A percentile compares a stretch with the other conserved stretches of the same genome.
phyloP scores from a whole-genome alignment of 2,888 invertebrate genomes.

The Euspilapteryx auroguttella region DNA sequence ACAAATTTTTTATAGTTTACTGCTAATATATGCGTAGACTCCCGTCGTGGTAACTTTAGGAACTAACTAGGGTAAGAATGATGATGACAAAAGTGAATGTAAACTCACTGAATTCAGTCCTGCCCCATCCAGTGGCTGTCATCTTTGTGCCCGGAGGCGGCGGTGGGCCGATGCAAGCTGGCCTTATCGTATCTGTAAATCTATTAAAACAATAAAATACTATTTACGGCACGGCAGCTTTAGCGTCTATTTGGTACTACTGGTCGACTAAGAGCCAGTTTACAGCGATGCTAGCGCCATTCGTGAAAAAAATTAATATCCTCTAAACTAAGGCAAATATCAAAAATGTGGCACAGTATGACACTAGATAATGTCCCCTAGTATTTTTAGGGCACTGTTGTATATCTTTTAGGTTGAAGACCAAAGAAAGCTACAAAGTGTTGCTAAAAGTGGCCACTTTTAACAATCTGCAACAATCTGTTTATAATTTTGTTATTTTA shows the following conservation, averaged over 20 bases:
- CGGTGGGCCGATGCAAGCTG: conserved; percentile 7
- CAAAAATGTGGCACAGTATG: too few relatives aligned
- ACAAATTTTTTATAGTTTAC: too few relatives aligned
- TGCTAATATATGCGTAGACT: conserved; percentile 26
- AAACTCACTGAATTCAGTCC: conserved; percentile 7
- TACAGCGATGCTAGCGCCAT: too few relatives aligned
- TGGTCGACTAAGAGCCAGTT: neutral
- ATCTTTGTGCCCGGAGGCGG: conserved; percentile 4
- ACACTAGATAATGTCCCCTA: too few relatives aligned
- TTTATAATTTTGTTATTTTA: too few relatives aligned
- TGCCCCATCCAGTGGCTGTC: conserved; percentile 10
- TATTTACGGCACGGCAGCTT: neutral
- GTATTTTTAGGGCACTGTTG: too few relatives aligned
- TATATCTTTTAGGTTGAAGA: too few relatives aligned
- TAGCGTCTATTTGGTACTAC: neutral
- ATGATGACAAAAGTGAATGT: neutral
- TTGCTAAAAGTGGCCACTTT: too few relatives aligned
- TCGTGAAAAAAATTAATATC: too few relatives aligned
- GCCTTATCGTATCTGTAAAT: conserved; percentile 5
- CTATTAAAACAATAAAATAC: neutral
- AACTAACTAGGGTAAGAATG: neutral
- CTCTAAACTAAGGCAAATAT: too few relatives aligned
- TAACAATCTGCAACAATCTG: too few relatives aligned
- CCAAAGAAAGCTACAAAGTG: too few relatives aligned
- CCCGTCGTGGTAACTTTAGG: neutral